Percentiles rank a stretch among this genome's conserved stretches.
Conservation (phyloP, 2,113 vertebrate genomes). For the Sinocyclocheilus maitianheensis region DNA sequence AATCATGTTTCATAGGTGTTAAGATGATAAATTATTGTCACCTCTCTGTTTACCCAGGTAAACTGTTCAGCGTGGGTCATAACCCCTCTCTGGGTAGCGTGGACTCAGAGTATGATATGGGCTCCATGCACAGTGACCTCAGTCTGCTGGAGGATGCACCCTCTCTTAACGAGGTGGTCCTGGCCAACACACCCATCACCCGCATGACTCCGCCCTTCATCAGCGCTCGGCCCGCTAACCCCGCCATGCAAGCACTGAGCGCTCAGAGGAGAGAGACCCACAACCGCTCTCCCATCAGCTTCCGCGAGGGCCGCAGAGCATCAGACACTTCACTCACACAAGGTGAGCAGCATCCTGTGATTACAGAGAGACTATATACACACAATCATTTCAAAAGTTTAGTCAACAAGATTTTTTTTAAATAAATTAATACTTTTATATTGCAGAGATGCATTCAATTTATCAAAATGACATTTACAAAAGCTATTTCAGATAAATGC, state of each 20-base stretch:
- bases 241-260: constrained; percentile 85
- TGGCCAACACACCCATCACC: constrained; percentile 73
- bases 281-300: constrained; percentile 96
- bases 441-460: not conserved
- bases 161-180: constrained; percentile 81
- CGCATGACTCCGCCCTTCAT: constrained; percentile 78
- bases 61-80: constrained; percentile 84
- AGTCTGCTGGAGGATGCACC: constrained; percentile 84
- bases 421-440: not conserved
- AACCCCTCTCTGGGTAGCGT: constrained; percentile 89
- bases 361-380: not conserved
- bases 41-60: constrained; percentile 74
- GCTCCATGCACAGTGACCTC: constrained; percentile 86
- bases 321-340: constrained; percentile 97
- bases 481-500: too few species aligned
- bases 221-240: constrained; percentile 85
- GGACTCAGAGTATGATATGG: constrained; percentile 90
- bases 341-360: constrained; percentile 71
- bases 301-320: constrained; percentile 92
- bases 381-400: not conserved
- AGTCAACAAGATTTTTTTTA: not conserved
- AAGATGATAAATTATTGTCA: not conserved
- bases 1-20: not conserved
- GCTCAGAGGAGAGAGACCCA: constrained; percentile 88
- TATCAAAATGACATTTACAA: too few species aligned